phyloP scores from a whole-genome alignment of 2,888 invertebrate species.

The Beris morrisii region DNA sequence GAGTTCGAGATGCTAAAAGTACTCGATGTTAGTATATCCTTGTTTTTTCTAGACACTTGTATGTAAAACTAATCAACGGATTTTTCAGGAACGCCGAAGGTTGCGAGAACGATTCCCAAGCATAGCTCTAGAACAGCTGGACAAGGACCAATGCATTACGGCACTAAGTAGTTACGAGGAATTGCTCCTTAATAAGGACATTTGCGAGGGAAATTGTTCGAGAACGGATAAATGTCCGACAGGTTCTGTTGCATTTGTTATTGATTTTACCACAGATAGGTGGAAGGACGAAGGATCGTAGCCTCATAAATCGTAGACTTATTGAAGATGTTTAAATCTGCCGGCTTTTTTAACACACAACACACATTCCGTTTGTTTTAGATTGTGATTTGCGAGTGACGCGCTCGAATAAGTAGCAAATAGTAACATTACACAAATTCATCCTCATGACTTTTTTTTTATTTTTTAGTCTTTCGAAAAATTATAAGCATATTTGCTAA shows the following conservation, averaged over 20 bases:
- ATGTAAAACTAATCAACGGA: background rate
- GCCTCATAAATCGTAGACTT: background rate
- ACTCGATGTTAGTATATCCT: slow-evolving; percentile 65
- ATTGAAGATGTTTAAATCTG: too few relatives aligned
- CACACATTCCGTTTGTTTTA: too few relatives aligned
- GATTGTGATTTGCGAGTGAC: too few relatives aligned
- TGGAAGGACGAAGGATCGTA: slow-evolving; percentile 38
- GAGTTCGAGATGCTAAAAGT: slow-evolving; percentile 83
- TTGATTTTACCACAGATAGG: slow-evolving; percentile 43
- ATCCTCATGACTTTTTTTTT: too few relatives aligned
- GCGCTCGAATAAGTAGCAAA: too few relatives aligned
- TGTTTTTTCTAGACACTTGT: background rate
- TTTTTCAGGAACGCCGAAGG: slow-evolving; percentile 74
- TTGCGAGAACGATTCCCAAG: slow-evolving; percentile 84
- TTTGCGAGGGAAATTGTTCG: slow-evolving; percentile 85
- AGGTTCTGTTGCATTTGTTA: slow-evolving; percentile 58
- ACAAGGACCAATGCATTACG: slow-evolving; percentile 73
- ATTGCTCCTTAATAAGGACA: slow-evolving; percentile 73
- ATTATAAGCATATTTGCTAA: too few relatives aligned
- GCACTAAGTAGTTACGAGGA: slow-evolving; percentile 85
- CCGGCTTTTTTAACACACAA: too few relatives aligned
- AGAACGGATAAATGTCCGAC: slow-evolving; percentile 85
- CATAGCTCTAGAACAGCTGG: slow-evolving; percentile 70
- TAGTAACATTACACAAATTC: too few relatives aligned
- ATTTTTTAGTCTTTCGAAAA: too few relatives aligned